Evolutionary conservation across 2,888 invertebrate genomes (phyloP).

Genomic region (Acleris cristana): DNA sequence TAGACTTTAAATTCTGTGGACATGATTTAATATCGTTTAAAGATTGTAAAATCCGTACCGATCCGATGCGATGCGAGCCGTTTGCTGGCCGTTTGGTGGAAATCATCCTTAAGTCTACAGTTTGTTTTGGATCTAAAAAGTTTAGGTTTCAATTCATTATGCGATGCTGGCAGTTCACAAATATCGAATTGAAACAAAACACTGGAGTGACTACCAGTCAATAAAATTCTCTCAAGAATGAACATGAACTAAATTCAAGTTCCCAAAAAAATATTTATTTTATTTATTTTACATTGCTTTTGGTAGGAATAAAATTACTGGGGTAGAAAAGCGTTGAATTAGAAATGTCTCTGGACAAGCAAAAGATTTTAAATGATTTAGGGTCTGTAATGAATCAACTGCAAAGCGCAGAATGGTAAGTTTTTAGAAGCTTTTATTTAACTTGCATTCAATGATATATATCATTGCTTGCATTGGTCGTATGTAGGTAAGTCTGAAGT

Average conservation of each 20-base stretch:
- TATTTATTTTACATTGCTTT: conserved; percentile 9
- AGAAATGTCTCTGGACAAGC: conserved; percentile 71
- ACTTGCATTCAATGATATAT: too few relatives aligned
- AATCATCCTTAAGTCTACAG: too few relatives aligned
- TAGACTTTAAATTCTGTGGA: too few relatives aligned
- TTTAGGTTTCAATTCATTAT: too few relatives aligned
- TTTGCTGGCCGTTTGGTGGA: too few relatives aligned
- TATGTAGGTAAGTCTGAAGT: too few relatives aligned
- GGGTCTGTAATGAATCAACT: conserved; percentile 77
- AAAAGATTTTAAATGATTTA: conserved; percentile 72
- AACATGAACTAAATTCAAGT: conserved; percentile 25
- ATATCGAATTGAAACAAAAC: conserved; percentile 35
- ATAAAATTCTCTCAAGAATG: conserved; percentile 9
- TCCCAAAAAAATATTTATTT: conserved; percentile 4
- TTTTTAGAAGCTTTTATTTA: neutral
- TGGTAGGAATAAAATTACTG: conserved; percentile 17
- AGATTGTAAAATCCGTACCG: too few relatives aligned
- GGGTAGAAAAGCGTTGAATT: conserved; percentile 9
- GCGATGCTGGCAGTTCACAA: conserved; percentile 2
- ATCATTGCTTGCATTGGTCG: too few relatives aligned
- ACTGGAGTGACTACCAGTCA: conserved; percentile 21
- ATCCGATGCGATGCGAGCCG: too few relatives aligned
- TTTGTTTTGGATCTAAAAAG: too few relatives aligned
- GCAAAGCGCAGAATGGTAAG: conserved; percentile 76
- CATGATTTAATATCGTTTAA: too few relatives aligned